Base-by-base conservation (phyloP, 2,113 vertebrate genomes). In the Trachemys scripta region DNA sequence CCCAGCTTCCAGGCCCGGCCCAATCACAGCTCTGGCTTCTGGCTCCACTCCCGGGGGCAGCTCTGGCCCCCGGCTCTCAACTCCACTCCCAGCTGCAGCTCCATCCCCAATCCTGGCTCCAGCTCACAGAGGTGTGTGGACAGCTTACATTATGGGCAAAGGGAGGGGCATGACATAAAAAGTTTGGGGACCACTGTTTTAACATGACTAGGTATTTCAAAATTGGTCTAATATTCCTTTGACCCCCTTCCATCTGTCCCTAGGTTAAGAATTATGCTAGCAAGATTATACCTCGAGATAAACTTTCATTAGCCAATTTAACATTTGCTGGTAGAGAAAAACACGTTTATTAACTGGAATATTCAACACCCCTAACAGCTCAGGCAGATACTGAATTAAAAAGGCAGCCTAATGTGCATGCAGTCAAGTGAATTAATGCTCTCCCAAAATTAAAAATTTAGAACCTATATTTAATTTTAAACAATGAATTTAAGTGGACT, bases 251-350 rank as follows among this genome's bases (percentile, higher is more conserved):
- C 16, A 85, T 14, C n/a, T 56, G 38, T 50, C 42, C 2, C 1
- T 10, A 80, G 69, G 82, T 53, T 82, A 79, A 90, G 87, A 87
- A 72, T 12, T 56, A 51, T 27, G 69, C 25, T 24, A 85, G 54
- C 50, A n/a, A 22, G 69, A 83, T 81, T 59, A 57, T 84, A n/a
- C 38, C 72, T 92, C 65, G 85, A 65, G 20, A 29, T 72, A 75
- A 84, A 82, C 84, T 92, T 91, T 90, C 69, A 72, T 80, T 82
- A 56, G 83, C 51, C 35, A 78, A 27, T 87, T 54, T 80, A 69
- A 82, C 38, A 89, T 79, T 92, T 91, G 83, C 78, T 81, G 87
- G 79, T 72, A 72, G 17, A 91, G 83, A 94, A 45, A 93, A 87
- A 59, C 65, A 14, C 57, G 59, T 75, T 83, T 85, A 47, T 42